Base-by-base conservation (phyloP, 1,140 invertebrate genomes). In the Nomia melanderi region DNA sequence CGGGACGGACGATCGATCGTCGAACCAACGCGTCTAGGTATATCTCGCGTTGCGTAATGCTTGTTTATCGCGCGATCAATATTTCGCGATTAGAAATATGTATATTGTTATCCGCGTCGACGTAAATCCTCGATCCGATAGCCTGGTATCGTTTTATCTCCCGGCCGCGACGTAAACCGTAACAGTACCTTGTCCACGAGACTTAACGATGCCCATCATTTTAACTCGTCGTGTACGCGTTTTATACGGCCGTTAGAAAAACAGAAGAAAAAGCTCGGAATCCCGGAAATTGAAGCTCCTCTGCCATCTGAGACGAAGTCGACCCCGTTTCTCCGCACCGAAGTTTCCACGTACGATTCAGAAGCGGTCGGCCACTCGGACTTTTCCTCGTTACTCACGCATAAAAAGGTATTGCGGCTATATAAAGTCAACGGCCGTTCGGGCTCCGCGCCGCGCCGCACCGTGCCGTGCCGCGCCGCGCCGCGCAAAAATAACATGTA, bases 11-110 rank as follows among this genome's bases (percentile, higher is more conserved):
- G 27, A 56, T 74, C 47, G 47, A 39, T 63, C 23, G 44, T 9
- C 20, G 20, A 44, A 54, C 29, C 23, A n/a, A 60, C n/a, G 29
- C n/a, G 27, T 59, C 59, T 67, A n/a, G n/a, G n/a, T n/a, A n/a
- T n/a, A n/a, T 36, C 47, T 56, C 20, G 0, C 36, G 23, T 69
- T 60, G 50, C 20, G 39, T 36, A 69, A 67, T 25, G 1, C 31
- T 1, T 9, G 1, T n/a, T 50, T 36, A 27, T 67, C 27, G 36
- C 39, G 8, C 17, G 33, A 57, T 47, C 50, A 33, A 59, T 73
- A 33, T 60, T 50, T 39, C 29, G 14, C 31, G 14, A 72, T 33
- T 36, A 6, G 3, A 47, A 60, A 44, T 50, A 50, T 50, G 47
- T n/a, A 50, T 27, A 36, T 25, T n/a, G 14, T 62, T 33, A 62